Percentiles rank a stretch among this genome's conserved stretches.
Conservation (phyloP, 2,888 invertebrate species). For the Cosmia trapezina region DNA sequence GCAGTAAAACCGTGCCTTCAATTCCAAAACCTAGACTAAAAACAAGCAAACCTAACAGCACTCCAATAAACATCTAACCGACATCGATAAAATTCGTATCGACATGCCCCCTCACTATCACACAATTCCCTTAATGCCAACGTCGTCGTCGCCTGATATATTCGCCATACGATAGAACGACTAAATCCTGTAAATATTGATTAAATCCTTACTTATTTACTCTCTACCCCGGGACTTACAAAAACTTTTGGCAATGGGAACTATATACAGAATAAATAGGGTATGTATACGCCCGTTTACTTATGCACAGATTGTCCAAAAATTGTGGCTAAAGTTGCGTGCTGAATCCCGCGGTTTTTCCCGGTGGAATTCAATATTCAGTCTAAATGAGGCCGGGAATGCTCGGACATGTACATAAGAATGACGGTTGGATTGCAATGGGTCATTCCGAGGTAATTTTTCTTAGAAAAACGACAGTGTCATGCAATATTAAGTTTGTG, state of each 20-base stretch:
- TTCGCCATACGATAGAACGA: slow-evolving; percentile 52
- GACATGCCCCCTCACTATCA: slow-evolving; percentile 67
- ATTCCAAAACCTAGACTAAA: slow-evolving; percentile 13
- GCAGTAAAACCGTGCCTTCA: background rate
- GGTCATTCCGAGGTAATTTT: slow-evolving; percentile 49
- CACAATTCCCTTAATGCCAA: slow-evolving; percentile 77
- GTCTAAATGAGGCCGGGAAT: slow-evolving; percentile 54
- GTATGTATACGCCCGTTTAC: slow-evolving; percentile 42
- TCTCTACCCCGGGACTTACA: slow-evolving; percentile 26
- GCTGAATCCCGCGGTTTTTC: slow-evolving; percentile 42
- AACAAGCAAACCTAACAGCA: background rate
- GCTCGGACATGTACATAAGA: slow-evolving; percentile 61
- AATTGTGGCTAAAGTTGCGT: slow-evolving; percentile 51
- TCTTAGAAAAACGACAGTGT: slow-evolving; percentile 55
- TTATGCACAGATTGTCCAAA: slow-evolving; percentile 63
- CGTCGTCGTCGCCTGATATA: slow-evolving; percentile 67
- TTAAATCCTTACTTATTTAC: slow-evolving; percentile 66
- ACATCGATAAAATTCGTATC: slow-evolving; percentile 63
- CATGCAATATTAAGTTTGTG: slow-evolving; percentile 49
- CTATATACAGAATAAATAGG: slow-evolving; percentile 6
- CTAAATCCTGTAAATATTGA: slow-evolving; percentile 69
- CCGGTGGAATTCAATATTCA: slow-evolving; percentile 62
- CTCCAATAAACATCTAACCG: slow-evolving; percentile 19
- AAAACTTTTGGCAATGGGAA: slow-evolving; percentile 61
- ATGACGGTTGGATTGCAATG: slow-evolving; percentile 57